Conservation (phyloP, 2,888 invertebrate genomes). For the Tetanocera ferruginea region DNA sequence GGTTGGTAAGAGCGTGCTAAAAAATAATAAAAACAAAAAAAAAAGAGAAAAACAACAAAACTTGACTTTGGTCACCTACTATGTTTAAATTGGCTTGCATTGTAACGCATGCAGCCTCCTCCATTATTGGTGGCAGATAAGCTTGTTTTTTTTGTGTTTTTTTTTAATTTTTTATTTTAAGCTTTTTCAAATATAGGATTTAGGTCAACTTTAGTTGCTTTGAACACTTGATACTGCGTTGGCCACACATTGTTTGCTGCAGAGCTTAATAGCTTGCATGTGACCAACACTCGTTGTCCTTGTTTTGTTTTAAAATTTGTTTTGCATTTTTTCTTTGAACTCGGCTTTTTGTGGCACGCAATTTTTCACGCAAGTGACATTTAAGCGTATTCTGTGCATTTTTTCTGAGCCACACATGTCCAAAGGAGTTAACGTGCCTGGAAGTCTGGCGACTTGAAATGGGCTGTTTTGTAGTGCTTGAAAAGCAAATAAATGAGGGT, state of each 20-base stretch:
- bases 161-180: neutral
- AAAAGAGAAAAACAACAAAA: too few species aligned
- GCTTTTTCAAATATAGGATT: conserved; percentile 20
- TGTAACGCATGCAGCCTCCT: too few species aligned
- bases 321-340: neutral
- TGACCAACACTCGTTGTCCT: neutral
- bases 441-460: too few species aligned
- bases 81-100: neutral
- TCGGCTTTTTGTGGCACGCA: neutral
- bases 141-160: neutral
- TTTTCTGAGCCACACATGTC: neutral
- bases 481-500: too few species aligned
- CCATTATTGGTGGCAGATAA: neutral
- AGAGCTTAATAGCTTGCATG: neutral
- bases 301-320: neutral
- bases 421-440: too few species aligned
- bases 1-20: too few species aligned
- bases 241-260: neutral
- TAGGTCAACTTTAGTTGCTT: conserved; percentile 33
- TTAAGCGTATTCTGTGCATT: neutral
- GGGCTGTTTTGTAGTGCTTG: too few species aligned
- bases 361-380: neutral
- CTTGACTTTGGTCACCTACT: conserved; percentile 11
- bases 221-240: neutral
- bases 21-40: too few species aligned